phyloP scores from a whole-genome alignment of 1,140 invertebrate genomes.

The Triops cancriformis region DNA sequence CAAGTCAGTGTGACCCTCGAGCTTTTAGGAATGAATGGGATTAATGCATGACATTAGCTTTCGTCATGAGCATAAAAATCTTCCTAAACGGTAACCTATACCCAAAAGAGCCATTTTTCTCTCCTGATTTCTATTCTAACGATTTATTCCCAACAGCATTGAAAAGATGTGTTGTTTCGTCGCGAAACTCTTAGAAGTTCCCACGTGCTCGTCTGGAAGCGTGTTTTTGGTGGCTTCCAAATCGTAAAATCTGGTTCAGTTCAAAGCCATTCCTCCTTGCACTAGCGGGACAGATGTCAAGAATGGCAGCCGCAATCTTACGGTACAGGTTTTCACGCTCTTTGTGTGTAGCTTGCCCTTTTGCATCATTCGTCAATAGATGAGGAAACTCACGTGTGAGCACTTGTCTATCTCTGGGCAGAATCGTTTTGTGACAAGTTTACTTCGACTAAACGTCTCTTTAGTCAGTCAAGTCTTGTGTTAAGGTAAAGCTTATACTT shows the following conservation, averaged over 20 bases:
- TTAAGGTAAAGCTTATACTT: background rate
- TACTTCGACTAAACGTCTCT: background rate
- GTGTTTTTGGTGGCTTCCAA: background rate
- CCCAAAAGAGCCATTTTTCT: background rate
- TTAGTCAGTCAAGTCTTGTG: background rate
- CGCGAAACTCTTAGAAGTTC: background rate
- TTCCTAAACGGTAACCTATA: slow-evolving; percentile 1
- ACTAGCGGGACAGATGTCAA: background rate
- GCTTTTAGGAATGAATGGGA: background rate
- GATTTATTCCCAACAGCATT: background rate
- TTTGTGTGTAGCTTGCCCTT: background rate
- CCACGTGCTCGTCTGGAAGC: background rate
- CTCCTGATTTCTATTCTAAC: background rate
- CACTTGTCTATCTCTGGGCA: background rate
- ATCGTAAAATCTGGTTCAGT: background rate
- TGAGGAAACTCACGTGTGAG: background rate
- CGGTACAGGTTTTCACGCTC: background rate
- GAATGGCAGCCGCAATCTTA: background rate
- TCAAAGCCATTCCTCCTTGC: background rate
- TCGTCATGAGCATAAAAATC: background rate
- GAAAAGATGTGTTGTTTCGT: background rate
- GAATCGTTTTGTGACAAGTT: background rate
- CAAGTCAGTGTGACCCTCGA: slow-evolving; percentile 12
- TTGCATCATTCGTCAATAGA: background rate
- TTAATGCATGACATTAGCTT: slow-evolving; percentile 14